phyloP scores from a whole-genome alignment of 2,888 invertebrate genomes.

The Gastracanthus pulcherrimus region DNA sequence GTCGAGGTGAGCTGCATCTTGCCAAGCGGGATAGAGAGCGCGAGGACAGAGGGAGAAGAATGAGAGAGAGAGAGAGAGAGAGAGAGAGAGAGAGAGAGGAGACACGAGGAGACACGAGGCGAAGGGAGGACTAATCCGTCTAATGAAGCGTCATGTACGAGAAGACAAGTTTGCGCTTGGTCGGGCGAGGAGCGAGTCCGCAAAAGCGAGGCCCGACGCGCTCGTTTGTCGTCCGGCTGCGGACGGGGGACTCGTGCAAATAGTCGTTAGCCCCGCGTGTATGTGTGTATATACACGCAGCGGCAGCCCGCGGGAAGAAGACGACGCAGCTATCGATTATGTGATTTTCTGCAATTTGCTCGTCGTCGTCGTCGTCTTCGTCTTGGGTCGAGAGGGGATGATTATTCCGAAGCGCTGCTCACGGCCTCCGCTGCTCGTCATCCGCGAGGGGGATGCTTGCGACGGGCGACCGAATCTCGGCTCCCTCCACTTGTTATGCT shows the following conservation, averaged over 20 bases:
- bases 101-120: too few species aligned
- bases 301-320: neutral
- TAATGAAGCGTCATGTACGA: neutral
- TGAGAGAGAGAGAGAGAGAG: neutral
- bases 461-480: conserved; percentile 21
- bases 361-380: neutral
- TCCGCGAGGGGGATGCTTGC: neutral
- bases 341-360: conserved; percentile 40
- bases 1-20: neutral
- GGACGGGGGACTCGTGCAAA: conserved; percentile 19
- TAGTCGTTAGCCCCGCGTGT: conserved; percentile 22
- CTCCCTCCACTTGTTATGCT: conserved; percentile 12
- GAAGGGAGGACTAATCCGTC: neutral
- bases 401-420: neutral
- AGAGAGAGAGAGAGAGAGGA: neutral
- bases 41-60: neutral
- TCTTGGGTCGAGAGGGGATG: too few species aligned
- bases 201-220: neutral
- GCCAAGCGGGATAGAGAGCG: neutral
- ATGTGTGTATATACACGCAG: neutral
- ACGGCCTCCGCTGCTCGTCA: neutral
- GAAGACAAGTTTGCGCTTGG: neutral
- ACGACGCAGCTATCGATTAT: conserved; percentile 29
- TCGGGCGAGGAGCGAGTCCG: neutral
- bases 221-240: neutral